Conservation (phyloP, 1,140 invertebrate genomes). For the Drosophila lacertosa region DNA sequence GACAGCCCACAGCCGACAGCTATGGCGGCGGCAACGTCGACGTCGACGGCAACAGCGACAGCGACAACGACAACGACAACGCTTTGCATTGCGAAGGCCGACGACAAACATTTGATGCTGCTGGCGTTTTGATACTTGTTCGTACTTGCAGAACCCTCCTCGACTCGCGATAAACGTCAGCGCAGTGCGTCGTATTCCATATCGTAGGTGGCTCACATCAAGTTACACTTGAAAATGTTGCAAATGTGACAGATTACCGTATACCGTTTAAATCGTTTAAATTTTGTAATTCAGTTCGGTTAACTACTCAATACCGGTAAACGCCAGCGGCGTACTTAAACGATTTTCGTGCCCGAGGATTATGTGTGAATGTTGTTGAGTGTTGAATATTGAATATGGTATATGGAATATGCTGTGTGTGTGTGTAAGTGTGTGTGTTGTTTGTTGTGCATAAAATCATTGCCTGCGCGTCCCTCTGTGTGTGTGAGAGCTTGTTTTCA, state of each 20-base stretch:
- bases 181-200: constrained; percentile 26
- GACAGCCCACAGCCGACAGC: constrained; percentile 2
- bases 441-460: not conserved
- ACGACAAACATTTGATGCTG: constrained; percentile 52
- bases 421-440: not conserved
- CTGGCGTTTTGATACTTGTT: constrained; percentile 39
- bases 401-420: constrained; percentile 5
- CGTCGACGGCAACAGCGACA: constrained; percentile 2
- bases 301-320: not conserved
- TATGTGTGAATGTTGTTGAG: constrained; percentile 5
- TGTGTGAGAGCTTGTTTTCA: constrained; percentile 1
- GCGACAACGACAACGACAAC: constrained; percentile 1
- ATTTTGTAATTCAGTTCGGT: not conserved
- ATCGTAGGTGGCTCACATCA: constrained; percentile 23
- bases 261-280: constrained; percentile 1
- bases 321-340: not conserved
- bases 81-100: constrained; percentile 50
- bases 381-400: constrained; percentile 14
- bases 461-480: not conserved
- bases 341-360: not conserved
- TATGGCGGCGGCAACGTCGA: constrained; percentile 4
- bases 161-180: constrained; percentile 46
- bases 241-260: constrained; percentile 12
- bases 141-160: constrained; percentile 42
- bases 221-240: constrained; percentile 30